These are phyloP conservation scores for Xestia ashworthii DNA, from an alignment of 2,888 invertebrate species.

Conservation along the genomic window DNA sequence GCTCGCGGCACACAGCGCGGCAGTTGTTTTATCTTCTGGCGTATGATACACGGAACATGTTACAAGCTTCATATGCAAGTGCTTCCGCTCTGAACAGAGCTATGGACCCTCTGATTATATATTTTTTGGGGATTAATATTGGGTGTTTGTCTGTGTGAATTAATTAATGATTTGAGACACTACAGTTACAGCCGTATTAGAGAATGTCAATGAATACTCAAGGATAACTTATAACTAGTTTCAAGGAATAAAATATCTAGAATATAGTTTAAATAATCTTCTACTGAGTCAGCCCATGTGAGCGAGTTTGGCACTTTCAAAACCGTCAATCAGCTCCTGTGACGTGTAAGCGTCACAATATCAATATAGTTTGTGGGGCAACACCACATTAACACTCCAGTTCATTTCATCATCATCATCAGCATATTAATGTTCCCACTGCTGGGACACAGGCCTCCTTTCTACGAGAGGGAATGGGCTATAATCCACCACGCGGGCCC, in stretches of 20 bases:
- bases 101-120: conserved; percentile 30
- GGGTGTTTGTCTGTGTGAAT: conserved; percentile 3
- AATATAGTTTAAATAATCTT: too few relatives aligned
- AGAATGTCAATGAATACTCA: neutral
- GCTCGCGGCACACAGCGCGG: conserved; percentile 63
- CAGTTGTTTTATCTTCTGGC: conserved; percentile 72
- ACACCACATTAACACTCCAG: too few relatives aligned
- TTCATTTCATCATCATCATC: too few relatives aligned
- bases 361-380: too few relatives aligned
- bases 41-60: conserved; percentile 63
- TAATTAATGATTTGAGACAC: neutral
- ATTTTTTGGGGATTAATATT: conserved; percentile 27
- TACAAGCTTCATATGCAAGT: conserved; percentile 53
- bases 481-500: too few relatives aligned
- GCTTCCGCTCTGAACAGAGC: conserved; percentile 27
- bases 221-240: neutral
- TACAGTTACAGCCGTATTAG: neutral
- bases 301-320: too few relatives aligned
- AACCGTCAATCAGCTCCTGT: too few relatives aligned
- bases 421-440: too few relatives aligned
- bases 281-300: too few relatives aligned
- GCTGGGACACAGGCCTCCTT: too few relatives aligned
- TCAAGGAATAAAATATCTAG: neutral
- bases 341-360: too few relatives aligned
- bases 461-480: too few relatives aligned